Evolutionary conservation across 2,888 invertebrate genomes (phyloP).

Genomic region (Drosophila niveifrons): DNA sequence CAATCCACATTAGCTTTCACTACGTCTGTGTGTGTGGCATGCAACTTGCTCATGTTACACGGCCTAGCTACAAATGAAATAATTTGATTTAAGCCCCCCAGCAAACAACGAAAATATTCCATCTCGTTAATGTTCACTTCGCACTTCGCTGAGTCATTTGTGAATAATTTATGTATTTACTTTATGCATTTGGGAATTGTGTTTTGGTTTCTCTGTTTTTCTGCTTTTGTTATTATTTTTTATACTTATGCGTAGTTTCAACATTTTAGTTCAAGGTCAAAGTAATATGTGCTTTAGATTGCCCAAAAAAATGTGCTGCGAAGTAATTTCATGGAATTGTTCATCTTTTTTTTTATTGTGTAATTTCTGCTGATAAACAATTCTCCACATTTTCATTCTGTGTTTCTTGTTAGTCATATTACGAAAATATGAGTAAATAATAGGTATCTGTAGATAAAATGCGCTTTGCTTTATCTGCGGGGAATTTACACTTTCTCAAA

Average conservation of each 20-base stretch:
- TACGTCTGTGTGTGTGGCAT: conserved; percentile 10
- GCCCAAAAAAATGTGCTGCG: neutral
- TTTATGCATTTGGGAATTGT: conserved; percentile 21
- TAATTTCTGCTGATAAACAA: conserved; percentile 36
- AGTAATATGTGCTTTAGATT: conserved; percentile 11
- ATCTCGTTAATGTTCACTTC: conserved; percentile 7
- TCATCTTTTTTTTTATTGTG: neutral
- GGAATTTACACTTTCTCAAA: conserved; percentile 12
- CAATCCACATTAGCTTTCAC: conserved; percentile 40
- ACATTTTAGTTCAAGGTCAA: conserved; percentile 20
- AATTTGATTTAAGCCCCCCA: neutral
- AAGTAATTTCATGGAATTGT: neutral
- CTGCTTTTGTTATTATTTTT: neutral
- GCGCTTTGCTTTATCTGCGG: conserved; percentile 11
- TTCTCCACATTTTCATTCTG: conserved; percentile 2
- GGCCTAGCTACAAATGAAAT: conserved; percentile 6
- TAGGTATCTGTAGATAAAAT: conserved; percentile 7
- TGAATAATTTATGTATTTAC: conserved; percentile 20
- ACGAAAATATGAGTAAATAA: neutral
- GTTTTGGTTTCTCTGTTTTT: conserved; percentile 4
- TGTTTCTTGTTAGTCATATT: conserved; percentile 11
- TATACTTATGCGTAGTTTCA: conserved; percentile 6
- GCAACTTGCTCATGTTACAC: neutral
- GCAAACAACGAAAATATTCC: neutral
- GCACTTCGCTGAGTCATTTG: conserved; percentile 10